Evolutionary conservation across 1,140 invertebrate species (phyloP).

Genomic region (Parapsyche elsis): DNA sequence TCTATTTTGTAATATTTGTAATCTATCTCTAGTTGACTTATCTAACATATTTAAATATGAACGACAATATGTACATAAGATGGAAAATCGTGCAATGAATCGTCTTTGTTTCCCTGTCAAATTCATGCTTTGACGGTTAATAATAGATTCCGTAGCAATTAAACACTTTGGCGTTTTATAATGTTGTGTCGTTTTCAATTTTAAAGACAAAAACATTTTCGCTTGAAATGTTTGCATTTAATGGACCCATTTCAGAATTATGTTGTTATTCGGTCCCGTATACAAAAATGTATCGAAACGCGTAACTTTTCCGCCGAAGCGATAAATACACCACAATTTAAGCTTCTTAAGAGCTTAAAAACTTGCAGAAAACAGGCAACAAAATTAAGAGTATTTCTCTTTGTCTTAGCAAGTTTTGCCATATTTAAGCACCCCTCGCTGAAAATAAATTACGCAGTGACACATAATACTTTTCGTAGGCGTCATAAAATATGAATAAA

Average conservation of each 20-base stretch:
- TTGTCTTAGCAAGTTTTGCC: constrained; percentile 26
- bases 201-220: not conserved
- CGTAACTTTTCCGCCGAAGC: constrained; percentile 6
- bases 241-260: constrained; percentile 19
- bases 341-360: constrained; percentile 30
- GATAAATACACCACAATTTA: constrained; percentile 30
- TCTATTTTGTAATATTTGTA: no score
- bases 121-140: no score
- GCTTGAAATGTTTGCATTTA: not conserved
- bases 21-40: no score
- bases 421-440: not conserved
- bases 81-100: no score
- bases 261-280: not conserved
- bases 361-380: constrained; percentile 17
- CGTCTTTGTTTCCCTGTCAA: no score
- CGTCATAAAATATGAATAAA: no score
- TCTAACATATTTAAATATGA: no score
- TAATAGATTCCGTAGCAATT: no score
- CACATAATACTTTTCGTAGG: not conserved
- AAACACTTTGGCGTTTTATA: no score
- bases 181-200: no score
- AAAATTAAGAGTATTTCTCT: constrained; percentile 31
- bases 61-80: no score
- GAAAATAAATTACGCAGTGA: constrained; percentile 13
- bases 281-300: constrained; percentile 15